Evolutionary conservation across 2,113 vertebrate genomes (phyloP).

Genomic region (Anser cygnoides): DNA sequence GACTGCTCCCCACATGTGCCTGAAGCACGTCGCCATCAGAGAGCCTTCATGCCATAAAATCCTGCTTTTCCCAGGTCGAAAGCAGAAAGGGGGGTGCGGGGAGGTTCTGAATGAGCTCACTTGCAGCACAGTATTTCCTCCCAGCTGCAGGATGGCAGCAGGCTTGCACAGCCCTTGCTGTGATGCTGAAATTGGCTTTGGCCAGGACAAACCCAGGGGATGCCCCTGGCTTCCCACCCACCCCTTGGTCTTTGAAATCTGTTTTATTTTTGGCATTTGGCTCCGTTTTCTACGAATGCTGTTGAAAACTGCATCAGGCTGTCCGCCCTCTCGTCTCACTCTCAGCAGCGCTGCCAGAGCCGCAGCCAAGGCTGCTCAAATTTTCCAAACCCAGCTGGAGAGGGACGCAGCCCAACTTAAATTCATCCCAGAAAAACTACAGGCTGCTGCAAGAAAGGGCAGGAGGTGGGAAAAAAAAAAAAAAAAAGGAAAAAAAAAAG

Average conservation of each 20-base stretch:
- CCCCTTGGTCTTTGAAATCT: background rate
- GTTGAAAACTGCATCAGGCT: background rate
- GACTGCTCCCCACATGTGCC: background rate
- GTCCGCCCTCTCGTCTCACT: background rate
- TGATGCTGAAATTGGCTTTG: background rate
- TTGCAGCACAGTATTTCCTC: background rate
- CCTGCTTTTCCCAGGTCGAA: background rate
- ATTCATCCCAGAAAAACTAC: background rate
- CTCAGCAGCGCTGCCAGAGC: background rate
- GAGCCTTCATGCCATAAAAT: background rate
- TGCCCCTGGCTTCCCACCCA: background rate
- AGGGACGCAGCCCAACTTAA: background rate
- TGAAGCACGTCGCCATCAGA: too few species aligned
- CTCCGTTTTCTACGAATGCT: background rate
- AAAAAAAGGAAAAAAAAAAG: background rate
- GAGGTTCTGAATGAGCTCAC: background rate
- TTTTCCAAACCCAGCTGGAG: constrained; percentile 43
- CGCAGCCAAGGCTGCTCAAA: background rate
- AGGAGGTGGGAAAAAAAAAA: background rate
- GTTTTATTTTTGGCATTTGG: constrained; percentile 23
- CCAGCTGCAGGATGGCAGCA: rapidly evolving
- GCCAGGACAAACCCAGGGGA: background rate
- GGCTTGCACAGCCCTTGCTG: rapidly evolving
- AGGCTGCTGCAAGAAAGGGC: background rate
- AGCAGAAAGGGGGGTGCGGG: too few species aligned